Percentiles rank a stretch among this genome's conserved stretches.
These are phyloP conservation scores for Ichneumoninae sp. DNA, from an alignment of 2,888 invertebrate species.

Conservation along the genomic window DNA sequence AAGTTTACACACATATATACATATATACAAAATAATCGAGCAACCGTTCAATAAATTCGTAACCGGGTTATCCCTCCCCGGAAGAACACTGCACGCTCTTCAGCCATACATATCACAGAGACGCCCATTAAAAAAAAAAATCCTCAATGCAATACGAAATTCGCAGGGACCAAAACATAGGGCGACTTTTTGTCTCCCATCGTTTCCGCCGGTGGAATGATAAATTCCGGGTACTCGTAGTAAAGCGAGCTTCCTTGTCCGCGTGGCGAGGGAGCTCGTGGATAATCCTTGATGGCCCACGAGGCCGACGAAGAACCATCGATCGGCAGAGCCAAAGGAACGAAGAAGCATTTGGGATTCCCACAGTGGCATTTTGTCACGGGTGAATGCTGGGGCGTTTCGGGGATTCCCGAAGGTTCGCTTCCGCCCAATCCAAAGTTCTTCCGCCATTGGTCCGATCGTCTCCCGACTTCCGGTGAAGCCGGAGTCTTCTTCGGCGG, in stretches of 20 bases:
- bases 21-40: not conserved
- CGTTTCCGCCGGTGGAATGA: conserved; percentile 22
- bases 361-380: conserved; percentile 39
- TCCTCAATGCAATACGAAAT: not conserved
- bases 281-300: conserved; percentile 2
- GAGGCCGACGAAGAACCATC: not conserved
- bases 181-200: not conserved
- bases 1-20: conserved; percentile 5
- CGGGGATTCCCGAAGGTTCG: conserved; percentile 11
- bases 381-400: not conserved
- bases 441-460: not conserved
- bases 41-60: not conserved
- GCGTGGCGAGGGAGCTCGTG: conserved; percentile 36
- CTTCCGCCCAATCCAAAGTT: not conserved
- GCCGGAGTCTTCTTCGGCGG: not conserved
- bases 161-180: conserved; percentile 21
- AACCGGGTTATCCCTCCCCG: not conserved
- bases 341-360: conserved; percentile 34
- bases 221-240: conserved; percentile 53
- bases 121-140: not conserved
- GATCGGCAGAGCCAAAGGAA: conserved; percentile 18
- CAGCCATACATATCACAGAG: not conserved
- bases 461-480: not conserved
- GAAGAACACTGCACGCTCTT: not conserved
- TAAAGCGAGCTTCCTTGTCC: conserved; percentile 36